Conservation (phyloP, 2,888 invertebrate species). For the Allygus modestus region DNA sequence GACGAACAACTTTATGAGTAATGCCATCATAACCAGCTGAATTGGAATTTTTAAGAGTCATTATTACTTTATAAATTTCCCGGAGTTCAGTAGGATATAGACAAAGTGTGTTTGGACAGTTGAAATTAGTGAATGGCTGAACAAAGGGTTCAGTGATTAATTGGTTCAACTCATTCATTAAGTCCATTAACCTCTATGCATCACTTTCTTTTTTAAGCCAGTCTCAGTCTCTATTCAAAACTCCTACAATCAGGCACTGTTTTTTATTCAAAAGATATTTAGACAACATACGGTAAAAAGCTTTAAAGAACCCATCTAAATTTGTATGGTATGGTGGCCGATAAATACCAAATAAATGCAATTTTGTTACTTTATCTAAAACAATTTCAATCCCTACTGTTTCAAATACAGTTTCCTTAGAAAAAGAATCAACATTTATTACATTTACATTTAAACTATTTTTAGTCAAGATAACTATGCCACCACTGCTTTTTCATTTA, state of each 20-base stretch:
- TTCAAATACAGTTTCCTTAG: no score
- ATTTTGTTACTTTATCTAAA: slow-evolving; percentile 9
- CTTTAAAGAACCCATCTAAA: not conserved
- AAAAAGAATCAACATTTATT: slow-evolving; percentile 11
- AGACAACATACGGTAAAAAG: no score
- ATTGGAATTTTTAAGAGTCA: no score
- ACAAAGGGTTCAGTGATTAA: slow-evolving; percentile 33
- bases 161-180: slow-evolving; percentile 21
- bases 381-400: no score
- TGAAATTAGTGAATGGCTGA: no score
- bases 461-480: not conserved
- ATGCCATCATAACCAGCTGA: no score
- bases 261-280: no score
- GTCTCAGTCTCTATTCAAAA: slow-evolving; percentile 44
- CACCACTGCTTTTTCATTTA: slow-evolving; percentile 23
- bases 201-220: not conserved
- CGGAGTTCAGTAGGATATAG: not conserved
- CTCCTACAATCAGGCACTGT: slow-evolving; percentile 22
- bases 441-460: not conserved
- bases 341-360: slow-evolving; percentile 4
- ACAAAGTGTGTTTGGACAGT: not conserved
- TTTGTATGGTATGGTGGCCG: slow-evolving; percentile 6
- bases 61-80: no score
- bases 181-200: not conserved
- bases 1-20: not conserved